Base-by-base conservation (phyloP, 1,140 invertebrate genomes). In the Yoshiicerus persimilis region DNA sequence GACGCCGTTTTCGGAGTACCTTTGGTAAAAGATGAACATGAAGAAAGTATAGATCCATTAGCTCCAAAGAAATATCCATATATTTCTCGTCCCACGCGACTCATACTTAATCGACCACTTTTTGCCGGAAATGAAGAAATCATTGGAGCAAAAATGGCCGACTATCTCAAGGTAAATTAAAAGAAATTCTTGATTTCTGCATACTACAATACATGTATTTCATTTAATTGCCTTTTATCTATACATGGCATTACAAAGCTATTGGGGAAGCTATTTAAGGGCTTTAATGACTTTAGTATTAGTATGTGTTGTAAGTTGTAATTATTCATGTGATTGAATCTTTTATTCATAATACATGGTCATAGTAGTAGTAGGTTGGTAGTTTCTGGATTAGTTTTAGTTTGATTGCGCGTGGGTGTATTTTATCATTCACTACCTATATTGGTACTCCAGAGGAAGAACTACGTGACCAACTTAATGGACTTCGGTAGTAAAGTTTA, bases 61-160 rank as follows among this genome's bases (percentile, higher is more conserved):
- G 84, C 32, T 11, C 41, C 41, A 1, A 16, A 86, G 32, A 86
- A 56, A 20, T 86, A 56, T 56, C n/a, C 20, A 10, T 80, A 75
- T 41, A 32, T 85, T 25, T 87, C 77, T n/a, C 38, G 86, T 10
- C 89, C 89, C 23, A 36, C 64, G n/a, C 87, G 89, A 2, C 84
- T 90, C 0, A 88, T 89, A 47, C 86, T 90, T 34, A 90, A 90
- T 75, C 80, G 89, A 64, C 89, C 89, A 27, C 38, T 90, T 30
- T 87, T 90, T 36, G 9, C 39, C 16, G 41, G 39, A 23, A 38
- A 85, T 86, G 75, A 86, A 34, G 41, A 84, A 47, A 10, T 87
- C 16, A 86, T 90, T 66, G 87, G 30, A 34, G 66, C 66, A 13
- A 87, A 86, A 38, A 30, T 90, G 32, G 89, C 75, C 32, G 83